Base-by-base conservation (phyloP, 2,113 vertebrate species). In the Conger conger region DNA sequence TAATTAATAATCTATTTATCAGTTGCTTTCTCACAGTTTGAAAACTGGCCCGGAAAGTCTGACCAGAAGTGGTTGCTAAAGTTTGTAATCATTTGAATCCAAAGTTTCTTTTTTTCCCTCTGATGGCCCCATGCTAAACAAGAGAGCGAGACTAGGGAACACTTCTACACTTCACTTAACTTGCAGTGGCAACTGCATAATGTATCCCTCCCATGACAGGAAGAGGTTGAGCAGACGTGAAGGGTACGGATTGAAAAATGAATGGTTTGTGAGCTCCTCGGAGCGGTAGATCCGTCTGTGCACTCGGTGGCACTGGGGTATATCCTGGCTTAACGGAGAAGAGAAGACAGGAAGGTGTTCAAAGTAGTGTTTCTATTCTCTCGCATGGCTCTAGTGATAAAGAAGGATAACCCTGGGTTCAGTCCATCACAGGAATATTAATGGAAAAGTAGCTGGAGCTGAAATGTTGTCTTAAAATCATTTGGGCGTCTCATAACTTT, bases 181-280 rank as follows among this genome's bases (percentile, higher is more conserved):
- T 80, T 27, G 33, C 38, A 85, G 7, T 6, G 87, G 85, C 86
- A 89, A 88, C 86, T 89, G 83, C 60, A 73, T 91, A 89, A 92
- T 92, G 76, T 86, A 89, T 86, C 83, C 73, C 18, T 54, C 33
- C 45, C n/a, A n/a, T 84, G 73, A 82, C 18, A 45, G 30, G 42
- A 76, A 50, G 86, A 90, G 91, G 92, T 88, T 89, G 90, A 93
- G 88, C 88, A 90, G 90, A 91, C 88, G 87, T 3, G 88, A 93
- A 90, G 86, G 90, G 87, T 83, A 83, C 84, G 85, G 88, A 91
- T 91, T 91, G 88, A 85, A 89, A 91, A 92, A 93, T 92, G 88
- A 93, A 94, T 86, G 89, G 85, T 87, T 87, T 87, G 84, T 88
- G 88, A 91, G 60, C 63, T 23, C 3, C 79, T 85, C 38, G 35